These are phyloP conservation scores for Apotomis betuletana DNA, from an alignment of 2,888 invertebrate genomes.

Conservation along the genomic window DNA sequence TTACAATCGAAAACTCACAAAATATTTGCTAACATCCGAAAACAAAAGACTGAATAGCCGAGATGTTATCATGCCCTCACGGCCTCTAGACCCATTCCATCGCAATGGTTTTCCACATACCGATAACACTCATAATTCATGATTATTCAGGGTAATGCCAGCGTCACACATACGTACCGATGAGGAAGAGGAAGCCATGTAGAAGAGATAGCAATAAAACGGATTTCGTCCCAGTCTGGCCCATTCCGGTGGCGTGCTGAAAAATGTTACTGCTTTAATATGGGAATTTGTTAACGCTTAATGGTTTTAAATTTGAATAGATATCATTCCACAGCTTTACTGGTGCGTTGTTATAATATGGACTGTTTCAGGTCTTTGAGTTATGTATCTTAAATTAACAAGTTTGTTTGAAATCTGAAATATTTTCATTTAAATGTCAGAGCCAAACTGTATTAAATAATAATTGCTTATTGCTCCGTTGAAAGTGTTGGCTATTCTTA, in stretches of 20 bases:
- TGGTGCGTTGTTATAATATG: neutral
- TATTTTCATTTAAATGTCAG: no score
- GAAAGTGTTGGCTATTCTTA: no score
- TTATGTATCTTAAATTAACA: neutral
- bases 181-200: constrained; percentile 74
- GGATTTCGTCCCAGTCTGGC: constrained; percentile 61
- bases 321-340: constrained; percentile 9
- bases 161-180: constrained; percentile 62
- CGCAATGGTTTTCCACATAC: constrained; percentile 27
- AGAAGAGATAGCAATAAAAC: constrained; percentile 74
- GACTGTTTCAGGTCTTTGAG: neutral
- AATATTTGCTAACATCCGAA: neutral
- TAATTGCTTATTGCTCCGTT: no score
- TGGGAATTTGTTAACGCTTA: constrained; percentile 33
- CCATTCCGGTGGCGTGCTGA: constrained; percentile 66
- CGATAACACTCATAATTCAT: constrained; percentile 40
- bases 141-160: constrained; percentile 39
- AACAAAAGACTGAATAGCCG: constrained; percentile 21
- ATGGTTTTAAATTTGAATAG: constrained; percentile 40
- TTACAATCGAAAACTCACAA: neutral
- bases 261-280: constrained; percentile 52
- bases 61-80: constrained; percentile 21
- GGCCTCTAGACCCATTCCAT: constrained; percentile 26
- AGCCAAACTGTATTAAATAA: no score
- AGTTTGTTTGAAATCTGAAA: no score